Base-by-base conservation (phyloP, 2,888 invertebrate species). In the Periphyllus acericola region DNA sequence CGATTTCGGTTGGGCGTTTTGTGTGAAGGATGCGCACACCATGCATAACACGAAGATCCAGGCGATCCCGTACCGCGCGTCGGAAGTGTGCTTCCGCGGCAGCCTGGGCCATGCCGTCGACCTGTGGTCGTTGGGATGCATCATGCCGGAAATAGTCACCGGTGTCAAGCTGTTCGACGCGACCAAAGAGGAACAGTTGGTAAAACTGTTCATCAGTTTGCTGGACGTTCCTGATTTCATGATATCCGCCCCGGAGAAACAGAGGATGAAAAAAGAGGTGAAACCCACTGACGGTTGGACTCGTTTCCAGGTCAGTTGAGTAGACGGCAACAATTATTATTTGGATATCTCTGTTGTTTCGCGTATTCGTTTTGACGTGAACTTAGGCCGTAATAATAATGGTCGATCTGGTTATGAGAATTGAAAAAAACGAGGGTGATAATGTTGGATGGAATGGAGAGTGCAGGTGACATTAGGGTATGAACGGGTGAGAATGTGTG, bases 91-190 rank as follows among this genome's bases (percentile, higher is more conserved):
- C 68, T 79, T 71, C 34, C 34, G 2, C 1, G n/a, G 36, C 0
- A 40, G 1, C 6, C 19, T 79, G 3, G 85, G 29, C 34, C n/a
- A 85, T 3, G 71, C 68, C 25, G 14, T 85, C 11, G 85, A 85
- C 55, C 0, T 85, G 34, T 85, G 85, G 85, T 21, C 85, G 19
- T 11, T 85, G 52, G 85, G 85, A 2, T 85, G 85, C 19, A 85
- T 85, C 17, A 71, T 85, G 85, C 78, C 85, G 6, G 85, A 79
- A 79, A 85, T 85, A 0, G 34, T 85, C 19, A 79, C 78, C 0
- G 85, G 85, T 0, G 21, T 19, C 3, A 79, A 71, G 11, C 5
- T 85, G 68, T 85, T 85, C 21, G 85, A 55, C 34, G 75, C 29
- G 21, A 4, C 36, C 29, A 34, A 75, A 0, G 83, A 83, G 21